A percentile compares a stretch with the other conserved stretches of the same genome.
phyloP scores from a whole-genome alignment of 2,797 vertebrate genomes.

The Pitangus sulphuratus region DNA sequence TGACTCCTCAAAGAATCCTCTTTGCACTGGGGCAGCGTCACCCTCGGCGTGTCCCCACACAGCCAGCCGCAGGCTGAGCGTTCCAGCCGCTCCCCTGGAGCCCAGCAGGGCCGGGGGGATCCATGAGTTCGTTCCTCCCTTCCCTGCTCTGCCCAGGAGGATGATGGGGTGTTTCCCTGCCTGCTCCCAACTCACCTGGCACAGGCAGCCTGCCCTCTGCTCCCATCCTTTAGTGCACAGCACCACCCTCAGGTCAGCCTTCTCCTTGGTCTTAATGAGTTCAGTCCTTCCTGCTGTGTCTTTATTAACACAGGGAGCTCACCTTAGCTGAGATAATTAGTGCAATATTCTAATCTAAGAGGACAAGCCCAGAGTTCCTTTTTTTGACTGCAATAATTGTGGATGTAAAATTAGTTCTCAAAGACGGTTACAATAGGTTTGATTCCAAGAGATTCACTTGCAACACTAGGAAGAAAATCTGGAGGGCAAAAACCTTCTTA shows the following conservation, averaged over 20 bases:
- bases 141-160: background rate
- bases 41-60: background rate
- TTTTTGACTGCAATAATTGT: background rate
- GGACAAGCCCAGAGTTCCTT: background rate
- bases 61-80: background rate
- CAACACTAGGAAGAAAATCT: background rate
- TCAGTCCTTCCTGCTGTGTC: background rate
- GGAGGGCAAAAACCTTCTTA: background rate
- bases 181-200: background rate
- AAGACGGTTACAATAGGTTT: background rate
- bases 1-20: background rate
- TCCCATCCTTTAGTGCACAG: background rate
- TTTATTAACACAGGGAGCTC: background rate
- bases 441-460: background rate
- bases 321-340: constrained; percentile 8
- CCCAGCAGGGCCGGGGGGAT: background rate
- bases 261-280: background rate
- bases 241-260: background rate
- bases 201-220: background rate
- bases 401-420: background rate
- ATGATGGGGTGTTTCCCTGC: background rate
- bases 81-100: background rate
- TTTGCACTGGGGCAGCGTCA: background rate
- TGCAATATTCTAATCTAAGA: background rate
- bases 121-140: background rate